Conservation (phyloP, 2,888 invertebrate species). For the Cephus nigrinus region DNA sequence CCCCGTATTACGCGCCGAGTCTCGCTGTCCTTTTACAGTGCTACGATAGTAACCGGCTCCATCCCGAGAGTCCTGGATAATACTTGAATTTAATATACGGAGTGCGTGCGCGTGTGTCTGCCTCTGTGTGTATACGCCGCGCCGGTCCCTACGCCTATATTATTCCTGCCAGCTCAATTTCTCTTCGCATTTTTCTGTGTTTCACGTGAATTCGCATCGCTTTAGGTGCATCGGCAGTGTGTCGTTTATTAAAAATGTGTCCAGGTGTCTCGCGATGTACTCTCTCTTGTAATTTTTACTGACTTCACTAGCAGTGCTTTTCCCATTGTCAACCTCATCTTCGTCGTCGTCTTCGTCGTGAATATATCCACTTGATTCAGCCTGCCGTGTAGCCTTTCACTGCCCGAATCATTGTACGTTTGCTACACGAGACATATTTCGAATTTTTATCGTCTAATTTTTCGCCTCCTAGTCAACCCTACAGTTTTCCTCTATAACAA, state of each 20-base stretch:
- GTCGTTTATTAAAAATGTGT: background rate
- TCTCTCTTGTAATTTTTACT: background rate
- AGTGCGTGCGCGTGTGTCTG: constrained; percentile 13
- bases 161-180: constrained; percentile 3
- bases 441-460: background rate
- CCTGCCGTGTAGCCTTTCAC: constrained; percentile 23
- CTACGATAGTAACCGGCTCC: background rate
- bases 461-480: background rate
- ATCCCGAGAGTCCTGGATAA: background rate
- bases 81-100: background rate
- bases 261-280: background rate
- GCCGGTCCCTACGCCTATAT: constrained; percentile 5
- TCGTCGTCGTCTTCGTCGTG: background rate
- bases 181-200: background rate
- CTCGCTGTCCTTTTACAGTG: background rate
- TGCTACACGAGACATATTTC: background rate
- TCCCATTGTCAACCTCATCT: constrained; percentile 10
- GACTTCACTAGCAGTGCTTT: background rate
- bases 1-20: constrained; percentile 6
- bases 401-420: constrained; percentile 22
- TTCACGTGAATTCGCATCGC: background rate
- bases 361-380: background rate
- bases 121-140: constrained; percentile 13
- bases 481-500: background rate
- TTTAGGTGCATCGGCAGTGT: background rate